phyloP scores from a whole-genome alignment of 2,888 invertebrate genomes.

The Sylvicola cinctus region DNA sequence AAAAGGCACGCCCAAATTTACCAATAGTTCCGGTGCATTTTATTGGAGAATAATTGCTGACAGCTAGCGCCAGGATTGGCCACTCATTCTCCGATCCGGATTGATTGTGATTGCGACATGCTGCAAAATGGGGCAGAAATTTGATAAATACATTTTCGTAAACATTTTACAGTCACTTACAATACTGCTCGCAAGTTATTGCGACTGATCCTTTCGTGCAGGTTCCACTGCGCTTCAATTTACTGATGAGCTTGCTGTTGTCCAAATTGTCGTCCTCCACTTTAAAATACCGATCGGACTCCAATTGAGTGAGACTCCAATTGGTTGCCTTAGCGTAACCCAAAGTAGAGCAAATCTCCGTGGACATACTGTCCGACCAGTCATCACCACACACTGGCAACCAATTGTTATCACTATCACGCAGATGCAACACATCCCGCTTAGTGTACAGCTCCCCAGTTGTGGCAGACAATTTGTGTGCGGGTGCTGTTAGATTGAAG shows the following conservation, averaged over 20 bases:
- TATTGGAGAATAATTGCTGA: slow-evolving; percentile 25
- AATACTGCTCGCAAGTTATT: slow-evolving; percentile 33
- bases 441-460: slow-evolving; percentile 6
- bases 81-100: slow-evolving; percentile 21
- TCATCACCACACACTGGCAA: slow-evolving; percentile 27
- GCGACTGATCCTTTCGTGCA: slow-evolving; percentile 28
- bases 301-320: slow-evolving; percentile 4
- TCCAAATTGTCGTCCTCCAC: slow-evolving; percentile 1
- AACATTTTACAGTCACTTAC: slow-evolving; percentile 16
- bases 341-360: slow-evolving; percentile 30
- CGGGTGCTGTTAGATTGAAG: too few relatives aligned
- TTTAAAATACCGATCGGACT: too few relatives aligned
- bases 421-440: slow-evolving; percentile 4
- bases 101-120: slow-evolving; percentile 22
- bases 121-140: slow-evolving; percentile 11
- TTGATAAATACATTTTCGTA: neutral
- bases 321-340: slow-evolving; percentile 28
- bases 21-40: slow-evolving; percentile 27
- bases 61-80: slow-evolving; percentile 31
- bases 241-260: slow-evolving; percentile 16
- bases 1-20: neutral
- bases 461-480: slow-evolving; percentile 4
- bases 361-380: slow-evolving; percentile 31
- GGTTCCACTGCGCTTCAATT: slow-evolving; percentile 23
- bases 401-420: slow-evolving; percentile 2